These are phyloP conservation scores for Meloidogyne exigua DNA, from an alignment of 1,140 invertebrate species.

Conservation along the genomic window DNA sequence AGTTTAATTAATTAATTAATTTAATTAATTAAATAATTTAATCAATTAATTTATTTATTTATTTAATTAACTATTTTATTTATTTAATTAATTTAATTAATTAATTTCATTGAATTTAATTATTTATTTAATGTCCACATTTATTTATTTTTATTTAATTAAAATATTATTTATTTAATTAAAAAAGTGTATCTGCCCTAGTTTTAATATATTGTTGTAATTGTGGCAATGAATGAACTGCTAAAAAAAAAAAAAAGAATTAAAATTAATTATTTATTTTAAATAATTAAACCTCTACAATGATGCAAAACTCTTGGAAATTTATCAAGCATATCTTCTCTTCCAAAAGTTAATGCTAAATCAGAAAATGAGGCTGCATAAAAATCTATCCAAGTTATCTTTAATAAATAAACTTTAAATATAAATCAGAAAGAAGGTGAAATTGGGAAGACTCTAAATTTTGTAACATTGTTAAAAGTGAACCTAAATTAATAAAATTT, in stretches of 20 bases:
- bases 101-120: no score
- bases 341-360: slow-evolving; percentile 39
- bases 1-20: no score
- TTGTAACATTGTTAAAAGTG: slow-evolving; percentile 7
- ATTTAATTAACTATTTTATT: no score
- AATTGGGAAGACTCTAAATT: background rate
- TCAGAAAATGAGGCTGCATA: slow-evolving; percentile 46
- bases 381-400: slow-evolving; percentile 47
- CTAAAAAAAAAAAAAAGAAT: background rate
- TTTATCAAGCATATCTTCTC: slow-evolving; percentile 35
- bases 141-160: no score
- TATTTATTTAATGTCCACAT: no score
- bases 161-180: no score
- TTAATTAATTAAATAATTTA: no score
- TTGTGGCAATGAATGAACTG: slow-evolving; percentile 42
- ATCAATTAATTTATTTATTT: no score
- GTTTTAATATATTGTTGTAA: slow-evolving; percentile 47
- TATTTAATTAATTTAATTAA: no score
- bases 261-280: no score
- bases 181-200: slow-evolving; percentile 46
- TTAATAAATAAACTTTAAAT: slow-evolving; percentile 16
- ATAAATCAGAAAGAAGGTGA: background rate
- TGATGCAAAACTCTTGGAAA: slow-evolving; percentile 44
- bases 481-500: background rate
- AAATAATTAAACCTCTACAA: slow-evolving; percentile 21